phyloP scores from a whole-genome alignment of 2,797 vertebrate genomes.

The Melanitta fusca region DNA sequence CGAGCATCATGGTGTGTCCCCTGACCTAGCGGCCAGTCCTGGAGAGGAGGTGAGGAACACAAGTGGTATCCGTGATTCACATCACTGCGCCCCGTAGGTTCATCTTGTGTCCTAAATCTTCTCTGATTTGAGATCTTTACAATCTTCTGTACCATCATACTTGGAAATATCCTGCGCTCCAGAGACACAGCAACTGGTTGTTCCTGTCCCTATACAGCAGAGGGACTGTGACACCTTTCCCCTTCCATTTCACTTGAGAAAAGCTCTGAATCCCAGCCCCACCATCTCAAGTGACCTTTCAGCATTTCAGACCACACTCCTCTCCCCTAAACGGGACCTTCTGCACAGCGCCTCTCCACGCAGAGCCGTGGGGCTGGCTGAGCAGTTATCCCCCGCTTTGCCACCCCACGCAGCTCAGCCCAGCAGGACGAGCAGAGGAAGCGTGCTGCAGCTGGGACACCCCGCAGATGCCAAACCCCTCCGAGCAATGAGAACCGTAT shows the following conservation, averaged over 20 bases:
- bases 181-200: not conserved
- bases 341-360: not conserved
- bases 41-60: not conserved
- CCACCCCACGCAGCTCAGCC: not conserved
- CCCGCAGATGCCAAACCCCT: not conserved
- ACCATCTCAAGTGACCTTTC: not conserved
- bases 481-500: slow-evolving; percentile 35
- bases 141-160: not conserved
- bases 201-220: not conserved
- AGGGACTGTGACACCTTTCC: not conserved
- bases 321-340: not conserved
- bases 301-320: not conserved
- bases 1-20: rapidly evolving
- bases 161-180: not conserved
- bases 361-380: not conserved
- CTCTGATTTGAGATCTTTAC: not conserved
- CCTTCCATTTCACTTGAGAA: not conserved
- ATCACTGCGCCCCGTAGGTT: not conserved
- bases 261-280: not conserved
- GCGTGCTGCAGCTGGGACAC: not conserved
- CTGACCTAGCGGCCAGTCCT: not conserved
- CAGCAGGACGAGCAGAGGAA: not conserved
- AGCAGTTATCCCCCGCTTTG: not conserved
- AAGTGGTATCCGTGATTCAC: not conserved
- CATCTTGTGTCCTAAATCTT: not conserved